Evolutionary conservation across 2,797 vertebrate species (phyloP).

Genomic region (Phoebastria nigripes): DNA sequence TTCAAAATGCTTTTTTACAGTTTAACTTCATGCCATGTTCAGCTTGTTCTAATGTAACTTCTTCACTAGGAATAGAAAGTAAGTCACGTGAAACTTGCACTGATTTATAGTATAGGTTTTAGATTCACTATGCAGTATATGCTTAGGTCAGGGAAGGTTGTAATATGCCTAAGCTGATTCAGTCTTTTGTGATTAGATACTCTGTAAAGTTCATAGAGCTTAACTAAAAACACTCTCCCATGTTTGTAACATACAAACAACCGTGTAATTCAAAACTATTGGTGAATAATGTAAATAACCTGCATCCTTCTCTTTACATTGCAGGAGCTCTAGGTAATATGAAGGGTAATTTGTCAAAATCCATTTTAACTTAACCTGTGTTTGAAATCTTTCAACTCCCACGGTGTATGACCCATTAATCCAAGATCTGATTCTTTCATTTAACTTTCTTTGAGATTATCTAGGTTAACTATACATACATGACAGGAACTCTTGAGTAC

Average conservation of each 20-base stretch:
- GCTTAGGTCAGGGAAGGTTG: neutral
- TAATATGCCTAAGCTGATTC: neutral
- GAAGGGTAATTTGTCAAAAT: neutral
- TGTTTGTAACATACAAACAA: neutral
- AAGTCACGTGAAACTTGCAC: neutral
- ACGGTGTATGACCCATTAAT: neutral
- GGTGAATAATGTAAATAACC: neutral
- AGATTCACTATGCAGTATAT: neutral
- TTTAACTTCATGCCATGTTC: neutral
- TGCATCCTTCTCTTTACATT: neutral
- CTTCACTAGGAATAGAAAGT: neutral
- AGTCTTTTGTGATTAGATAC: neutral
- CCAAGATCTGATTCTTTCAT: neutral
- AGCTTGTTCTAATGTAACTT: neutral
- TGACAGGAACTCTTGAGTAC: neutral
- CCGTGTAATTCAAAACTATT: neutral
- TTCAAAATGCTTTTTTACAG: neutral
- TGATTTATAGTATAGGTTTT: neutral
- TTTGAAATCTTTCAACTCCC: neutral
- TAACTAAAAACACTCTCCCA: neutral
- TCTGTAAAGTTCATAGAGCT: neutral
- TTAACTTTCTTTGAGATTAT: neutral
- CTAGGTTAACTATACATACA: neutral
- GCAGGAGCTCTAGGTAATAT: neutral
- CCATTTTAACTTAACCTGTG: neutral